These are phyloP conservation scores for Tetragnatha montana DNA, from an alignment of 2,888 invertebrate genomes.

Conservation along the genomic window DNA sequence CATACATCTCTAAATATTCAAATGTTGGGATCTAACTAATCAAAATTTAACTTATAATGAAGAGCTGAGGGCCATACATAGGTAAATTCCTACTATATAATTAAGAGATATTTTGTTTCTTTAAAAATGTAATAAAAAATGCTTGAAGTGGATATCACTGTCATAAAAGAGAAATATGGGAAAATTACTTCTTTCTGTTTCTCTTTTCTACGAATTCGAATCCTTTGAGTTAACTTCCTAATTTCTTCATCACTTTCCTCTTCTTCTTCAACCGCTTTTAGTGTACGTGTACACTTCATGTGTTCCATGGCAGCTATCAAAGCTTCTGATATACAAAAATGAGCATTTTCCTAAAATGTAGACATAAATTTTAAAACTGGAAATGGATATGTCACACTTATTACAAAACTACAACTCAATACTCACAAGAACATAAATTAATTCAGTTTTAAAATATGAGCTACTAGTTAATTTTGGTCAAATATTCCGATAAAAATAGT, in stretches of 20 bases:
- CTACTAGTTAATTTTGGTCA: no score
- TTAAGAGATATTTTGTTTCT: no score
- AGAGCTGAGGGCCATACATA: no score
- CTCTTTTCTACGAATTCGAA: conserved; percentile 80
- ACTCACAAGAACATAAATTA: neutral
- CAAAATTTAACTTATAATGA: no score
- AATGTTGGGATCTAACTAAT: no score
- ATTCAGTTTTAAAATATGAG: neutral
- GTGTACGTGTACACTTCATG: conserved; percentile 76
- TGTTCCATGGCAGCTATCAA: conserved; percentile 87
- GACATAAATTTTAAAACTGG: neutral
- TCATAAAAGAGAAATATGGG: no score
- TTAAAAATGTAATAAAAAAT: no score
- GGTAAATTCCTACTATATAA: no score
- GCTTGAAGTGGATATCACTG: no score
- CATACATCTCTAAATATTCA: no score
- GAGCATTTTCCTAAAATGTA: conserved; percentile 83
- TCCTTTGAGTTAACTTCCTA: conserved; percentile 81
- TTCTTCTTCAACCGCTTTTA: conserved; percentile 72
- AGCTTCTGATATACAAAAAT: conserved; percentile 89
- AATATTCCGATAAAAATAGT: no score
- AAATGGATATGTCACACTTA: neutral
- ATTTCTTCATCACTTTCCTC: conserved; percentile 84
- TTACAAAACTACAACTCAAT: neutral
- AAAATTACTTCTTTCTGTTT: conserved; percentile 75